Evolutionary conservation across 64 coral and sea anemone genomes (phyloP), one percentile per base, ranked within the genome.

Genomic region (Porites lutea): DNA sequence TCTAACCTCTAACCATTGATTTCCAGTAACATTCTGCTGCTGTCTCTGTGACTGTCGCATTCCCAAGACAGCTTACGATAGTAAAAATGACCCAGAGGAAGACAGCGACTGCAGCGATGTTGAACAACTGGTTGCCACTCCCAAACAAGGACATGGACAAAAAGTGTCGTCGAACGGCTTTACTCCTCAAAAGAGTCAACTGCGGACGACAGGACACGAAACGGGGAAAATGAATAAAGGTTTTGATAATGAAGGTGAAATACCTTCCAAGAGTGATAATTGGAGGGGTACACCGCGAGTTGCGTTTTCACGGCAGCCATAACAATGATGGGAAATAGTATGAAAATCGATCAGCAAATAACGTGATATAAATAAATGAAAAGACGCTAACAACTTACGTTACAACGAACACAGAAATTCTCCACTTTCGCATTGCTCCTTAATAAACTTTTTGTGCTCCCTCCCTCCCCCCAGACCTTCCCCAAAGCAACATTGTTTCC

Each of bases 1-100:
- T n/a, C n/a, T n/a, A n/a, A n/a, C n/a, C 21, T 49, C 48, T 64
- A 45, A 5, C 4, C 6, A 19, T 77, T 2, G 4, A 51, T 84
- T 84, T 50, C 43, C 53, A 84, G 81, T 84, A 9, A 48, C 13
- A 12, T 84, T 84, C 68, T 84, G 81, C 64, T 84, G 81, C 61
- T 84, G 81, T 51, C 81, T 84, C 2, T 84, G 81, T 10, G 81
- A 84, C 61, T 84, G 81, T 84, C 81, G 81, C 46, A 47, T 84
- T 22, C 81, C 81, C 16, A 84, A 84, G 62, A 84, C 81, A 51
- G 63, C 44, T 21, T 84, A 84, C 63, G 81, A 84, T 10, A 84
- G 68, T 51, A 61, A n/a, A n/a, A n/a, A n/a, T n/a, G n/a, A n/a
- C n/a, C n/a, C n/a, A n/a, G n/a, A n/a, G n/a, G n/a, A n/a, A n/a